Percentiles rank a stretch among this genome's conserved stretches.
phyloP scores from a whole-genome alignment of 2,797 vertebrate genomes.

The Borostomias antarcticus region DNA sequence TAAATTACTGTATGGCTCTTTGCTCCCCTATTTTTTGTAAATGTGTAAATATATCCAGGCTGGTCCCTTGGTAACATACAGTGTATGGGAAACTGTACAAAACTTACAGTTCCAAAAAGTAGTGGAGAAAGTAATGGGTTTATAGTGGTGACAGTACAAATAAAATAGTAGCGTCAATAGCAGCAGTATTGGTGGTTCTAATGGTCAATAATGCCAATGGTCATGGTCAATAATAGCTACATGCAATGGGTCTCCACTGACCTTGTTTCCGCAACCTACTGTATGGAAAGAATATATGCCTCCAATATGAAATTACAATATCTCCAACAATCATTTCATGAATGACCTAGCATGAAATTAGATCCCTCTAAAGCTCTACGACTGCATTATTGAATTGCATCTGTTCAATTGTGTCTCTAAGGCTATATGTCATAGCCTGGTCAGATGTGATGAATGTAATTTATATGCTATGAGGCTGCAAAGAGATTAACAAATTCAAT shows the following conservation, averaged over 20 bases:
- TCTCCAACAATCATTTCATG: constrained; percentile 69
- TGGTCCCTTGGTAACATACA: too few species aligned
- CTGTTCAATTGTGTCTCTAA: constrained; percentile 44
- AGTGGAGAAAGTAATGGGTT: too few species aligned
- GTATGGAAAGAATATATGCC: constrained; percentile 37
- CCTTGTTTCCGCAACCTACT: constrained; percentile 41
- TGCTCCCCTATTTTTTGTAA: too few species aligned
- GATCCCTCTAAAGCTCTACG: constrained; percentile 66
- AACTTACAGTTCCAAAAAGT: too few species aligned
- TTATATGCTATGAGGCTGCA: constrained; percentile 57
- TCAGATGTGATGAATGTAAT: constrained; percentile 70
- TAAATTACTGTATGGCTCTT: constrained; percentile 9
- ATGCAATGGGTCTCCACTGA: neutral
- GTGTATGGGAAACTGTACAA: too few species aligned
- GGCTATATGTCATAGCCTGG: constrained; percentile 37
- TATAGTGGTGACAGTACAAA: neutral
- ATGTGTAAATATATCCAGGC: too few species aligned
- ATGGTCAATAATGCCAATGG: neutral
- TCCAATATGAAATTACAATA: constrained; percentile 64
- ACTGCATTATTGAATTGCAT: constrained; percentile 71
- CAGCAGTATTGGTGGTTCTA: constrained; percentile 7
- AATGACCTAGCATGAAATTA: constrained; percentile 79
- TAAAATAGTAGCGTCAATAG: neutral
- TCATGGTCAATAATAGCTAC: neutral
- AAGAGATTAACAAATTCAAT: constrained; percentile 69